Percentiles rank a stretch among this genome's conserved stretches.
Conservation (phyloP, 2,113 vertebrate genomes). For the Rattus norvegicus region GRCr8 NC_086022.1:124821001-124821500, state of each 20-base stretch:
- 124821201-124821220: slow-evolving; percentile 65
- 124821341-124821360: slow-evolving; percentile 46
- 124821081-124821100: neutral
- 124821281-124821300: neutral
- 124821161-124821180: rapidly evolving
- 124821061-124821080: neutral
- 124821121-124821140: neutral
- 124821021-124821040: neutral
- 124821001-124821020: neutral
- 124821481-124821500: slow-evolving; percentile 90
- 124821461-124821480: slow-evolving; percentile 67
- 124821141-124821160: neutral
- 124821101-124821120: neutral
- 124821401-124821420: neutral
- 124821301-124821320: neutral
- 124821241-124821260: neutral
- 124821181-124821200: neutral
- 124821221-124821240: neutral
- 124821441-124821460: neutral
- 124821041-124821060: neutral
- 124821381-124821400: slow-evolving; percentile 23
- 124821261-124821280: slow-evolving; percentile 32
- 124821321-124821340: slow-evolving; percentile 66
- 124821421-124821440: neutral
- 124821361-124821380: slow-evolving; percentile 75